phyloP scores from a whole-genome alignment of 2,113 vertebrate genomes.

The Microcebus griseorufus region DNA sequence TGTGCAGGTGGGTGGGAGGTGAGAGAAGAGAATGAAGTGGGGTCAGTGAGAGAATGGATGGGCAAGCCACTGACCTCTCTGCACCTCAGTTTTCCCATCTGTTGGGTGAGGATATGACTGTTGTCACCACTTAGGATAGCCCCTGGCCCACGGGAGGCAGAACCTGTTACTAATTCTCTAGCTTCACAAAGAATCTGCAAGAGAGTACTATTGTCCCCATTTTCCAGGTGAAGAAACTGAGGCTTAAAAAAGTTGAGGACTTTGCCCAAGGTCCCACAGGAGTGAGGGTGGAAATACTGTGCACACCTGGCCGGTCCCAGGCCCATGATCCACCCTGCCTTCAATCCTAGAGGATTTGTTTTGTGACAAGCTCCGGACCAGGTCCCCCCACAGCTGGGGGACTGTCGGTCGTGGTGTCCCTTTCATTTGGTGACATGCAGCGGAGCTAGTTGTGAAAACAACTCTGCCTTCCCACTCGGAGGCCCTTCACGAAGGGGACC shows the following conservation, averaged over 20 bases:
- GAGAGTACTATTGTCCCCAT: background rate
- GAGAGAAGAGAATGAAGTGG: too few species aligned
- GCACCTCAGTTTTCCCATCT: background rate
- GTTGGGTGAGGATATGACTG: background rate
- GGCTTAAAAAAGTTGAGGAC: background rate
- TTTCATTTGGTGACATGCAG: background rate
- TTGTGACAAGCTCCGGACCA: background rate
- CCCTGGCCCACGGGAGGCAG: background rate
- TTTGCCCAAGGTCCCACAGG: background rate
- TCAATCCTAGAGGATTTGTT: background rate
- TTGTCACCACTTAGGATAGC: background rate
- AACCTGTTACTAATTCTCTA: background rate
- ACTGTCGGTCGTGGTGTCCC: background rate
- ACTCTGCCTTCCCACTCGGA: background rate
- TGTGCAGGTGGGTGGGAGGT: rapidly evolving
- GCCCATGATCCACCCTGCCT: background rate
- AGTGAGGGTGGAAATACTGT: background rate
- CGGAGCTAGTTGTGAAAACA: background rate
- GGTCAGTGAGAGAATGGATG: background rate
- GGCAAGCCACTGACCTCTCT: background rate
- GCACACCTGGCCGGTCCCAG: background rate
- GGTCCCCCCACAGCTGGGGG: background rate
- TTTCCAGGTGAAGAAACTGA: background rate
- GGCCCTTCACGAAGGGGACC: background rate
- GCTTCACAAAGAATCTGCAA: background rate